A percentile compares a stretch with the other conserved stretches of the same genome.
phyloP scores from a whole-genome alignment of 2,888 invertebrate genomes.

The Sesia bembeciformis region DNA sequence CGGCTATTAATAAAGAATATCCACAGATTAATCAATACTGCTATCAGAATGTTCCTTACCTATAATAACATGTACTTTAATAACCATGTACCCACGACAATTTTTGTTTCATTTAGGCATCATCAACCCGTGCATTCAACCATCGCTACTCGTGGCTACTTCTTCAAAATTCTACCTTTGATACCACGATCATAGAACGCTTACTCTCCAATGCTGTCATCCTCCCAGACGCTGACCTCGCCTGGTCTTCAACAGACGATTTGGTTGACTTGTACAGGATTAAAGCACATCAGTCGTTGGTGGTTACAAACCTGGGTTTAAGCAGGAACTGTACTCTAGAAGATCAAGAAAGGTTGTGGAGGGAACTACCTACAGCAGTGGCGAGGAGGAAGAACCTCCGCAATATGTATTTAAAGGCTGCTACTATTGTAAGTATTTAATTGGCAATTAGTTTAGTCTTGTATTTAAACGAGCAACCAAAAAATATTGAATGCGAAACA shows the following conservation, averaged over 20 bases:
- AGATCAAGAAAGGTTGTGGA: slow-evolving; percentile 26
- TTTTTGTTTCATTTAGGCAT: slow-evolving; percentile 29
- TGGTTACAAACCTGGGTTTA: slow-evolving; percentile 21
- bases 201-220: slow-evolving; percentile 21
- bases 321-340: slow-evolving; percentile 8
- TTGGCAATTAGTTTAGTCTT: too few species aligned
- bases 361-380: slow-evolving; percentile 25
- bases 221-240: slow-evolving; percentile 50
- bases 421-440: slow-evolving; percentile 43
- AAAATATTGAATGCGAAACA: background rate
- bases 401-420: slow-evolving; percentile 33
- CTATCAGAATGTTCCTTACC: too few species aligned
- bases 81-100: background rate
- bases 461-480: too few species aligned
- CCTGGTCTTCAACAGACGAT: slow-evolving; percentile 26
- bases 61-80: too few species aligned
- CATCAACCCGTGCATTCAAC: slow-evolving; percentile 38
- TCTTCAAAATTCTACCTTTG: slow-evolving; percentile 22
- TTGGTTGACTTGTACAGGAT: slow-evolving; percentile 42
- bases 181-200: slow-evolving; percentile 16
- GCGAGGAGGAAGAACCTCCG: slow-evolving; percentile 36
- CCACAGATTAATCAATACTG: too few species aligned
- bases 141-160: slow-evolving; percentile 49
- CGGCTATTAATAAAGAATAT: too few species aligned
- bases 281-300: slow-evolving; percentile 16